Evolutionary conservation across 2,113 vertebrate species (phyloP).

Genomic region (Grammomys dolichurus): DNA sequence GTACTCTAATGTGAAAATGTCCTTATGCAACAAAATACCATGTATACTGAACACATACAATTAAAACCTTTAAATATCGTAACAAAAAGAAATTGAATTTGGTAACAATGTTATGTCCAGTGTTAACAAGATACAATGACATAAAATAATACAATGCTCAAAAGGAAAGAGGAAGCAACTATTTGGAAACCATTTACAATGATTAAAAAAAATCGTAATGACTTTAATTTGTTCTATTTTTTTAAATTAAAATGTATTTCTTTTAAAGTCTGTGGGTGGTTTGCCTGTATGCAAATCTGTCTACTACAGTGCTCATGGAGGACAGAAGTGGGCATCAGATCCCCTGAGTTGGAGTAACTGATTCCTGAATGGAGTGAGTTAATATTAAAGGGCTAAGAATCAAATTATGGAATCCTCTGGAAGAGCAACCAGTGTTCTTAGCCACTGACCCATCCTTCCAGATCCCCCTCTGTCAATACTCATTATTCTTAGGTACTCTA

Average conservation of each 20-base stretch:
- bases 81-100: constrained; percentile 4
- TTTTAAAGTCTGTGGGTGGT: not conserved
- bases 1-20: not conserved
- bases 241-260: not conserved
- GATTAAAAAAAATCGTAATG: constrained; percentile 31
- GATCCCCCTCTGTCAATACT: not conserved
- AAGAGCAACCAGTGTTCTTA: not conserved
- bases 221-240: not conserved
- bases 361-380: not conserved
- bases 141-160: not conserved
- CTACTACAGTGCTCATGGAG: not conserved
- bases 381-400: not conserved
- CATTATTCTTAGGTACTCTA: not conserved
- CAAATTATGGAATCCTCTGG: not conserved
- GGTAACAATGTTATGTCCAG: not conserved
- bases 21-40: not conserved
- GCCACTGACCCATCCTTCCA: not conserved
- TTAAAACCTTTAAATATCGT: not conserved
- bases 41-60: not conserved
- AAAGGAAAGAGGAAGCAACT: not conserved
- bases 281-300: not conserved
- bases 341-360: not conserved
- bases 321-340: not conserved
- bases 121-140: not conserved
- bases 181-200: constrained; percentile 9